phyloP scores from a whole-genome alignment of 2,113 vertebrate genomes.

The Ardeotis arabs region DNA sequence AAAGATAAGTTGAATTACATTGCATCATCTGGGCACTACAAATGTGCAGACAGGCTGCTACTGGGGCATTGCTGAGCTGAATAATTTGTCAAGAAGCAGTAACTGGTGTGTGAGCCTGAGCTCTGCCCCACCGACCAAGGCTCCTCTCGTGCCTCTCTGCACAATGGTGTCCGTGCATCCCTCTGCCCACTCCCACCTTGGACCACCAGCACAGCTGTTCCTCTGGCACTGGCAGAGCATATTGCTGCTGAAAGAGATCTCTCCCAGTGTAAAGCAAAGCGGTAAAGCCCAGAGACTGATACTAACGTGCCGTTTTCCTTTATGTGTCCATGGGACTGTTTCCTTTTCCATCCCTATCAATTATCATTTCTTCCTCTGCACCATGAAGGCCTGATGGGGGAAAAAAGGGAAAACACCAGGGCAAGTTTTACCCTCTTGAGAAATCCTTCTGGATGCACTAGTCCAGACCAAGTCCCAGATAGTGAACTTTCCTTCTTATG shows the following conservation, averaged over 20 bases:
- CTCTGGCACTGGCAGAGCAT: not conserved
- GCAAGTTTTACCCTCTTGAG: not conserved
- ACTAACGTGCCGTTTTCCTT: not conserved
- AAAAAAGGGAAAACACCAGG: not conserved
- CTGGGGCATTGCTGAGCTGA: rapidly evolving
- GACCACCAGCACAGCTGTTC: not conserved
- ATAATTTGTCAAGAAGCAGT: not conserved
- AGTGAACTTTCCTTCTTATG: not conserved
- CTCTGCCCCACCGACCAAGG: not conserved
- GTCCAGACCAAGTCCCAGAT: not conserved
- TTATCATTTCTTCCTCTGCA: not conserved
- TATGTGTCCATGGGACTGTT: not conserved
- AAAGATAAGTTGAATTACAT: not conserved
- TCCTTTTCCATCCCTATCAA: not conserved
- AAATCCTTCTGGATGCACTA: not conserved
- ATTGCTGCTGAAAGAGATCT: not conserved
- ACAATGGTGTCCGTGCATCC: not conserved
- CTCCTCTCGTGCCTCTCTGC: not conserved
- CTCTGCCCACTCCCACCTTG: not conserved
- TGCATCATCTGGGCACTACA: not conserved
- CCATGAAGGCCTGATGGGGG: rapidly evolving
- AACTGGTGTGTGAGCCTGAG: not conserved
- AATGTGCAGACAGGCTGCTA: not conserved
- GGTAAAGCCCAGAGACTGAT: not conserved
- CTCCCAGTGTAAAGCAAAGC: not conserved